Base-by-base conservation (phyloP, 2,888 invertebrate species). In the Lapara coniferarum region DNA sequence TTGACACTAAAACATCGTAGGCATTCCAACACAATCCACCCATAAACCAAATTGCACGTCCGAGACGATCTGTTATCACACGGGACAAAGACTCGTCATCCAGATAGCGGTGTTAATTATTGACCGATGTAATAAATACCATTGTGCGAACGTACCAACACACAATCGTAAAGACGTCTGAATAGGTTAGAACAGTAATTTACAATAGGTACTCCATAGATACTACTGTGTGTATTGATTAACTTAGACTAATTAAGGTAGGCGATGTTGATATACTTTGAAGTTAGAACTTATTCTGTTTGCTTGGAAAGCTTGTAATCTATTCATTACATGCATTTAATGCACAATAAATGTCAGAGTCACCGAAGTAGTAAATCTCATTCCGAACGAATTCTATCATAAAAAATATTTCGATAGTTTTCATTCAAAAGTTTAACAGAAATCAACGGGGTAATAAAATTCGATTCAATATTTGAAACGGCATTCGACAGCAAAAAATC, bases 141-240 rank as follows among this genome's bases (percentile, higher is more conserved):
- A 63, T 63, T 63, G 63, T 63, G 19, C 19, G 16, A 53, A 14
- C 0, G 52, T 52, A 7, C n/a, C 46, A 16, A 16, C 5, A 19
- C 63, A 63, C 63, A 63, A 63, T 63, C 63, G 63, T 63, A 59
- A 0, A 49, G 63, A 63, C 19, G 63, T 63, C 49, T 49, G 49
- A 49, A 63, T 63, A 19, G 6, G 49, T 49, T 63, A 63, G 63
- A 63, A 19, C 49, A 12, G 13, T 19, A 19, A 56, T 19, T 55
- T 55, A 10, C 55, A 16, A 10, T 25, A 25, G 19, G 19, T 56
- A 25, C 13, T 13, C 13, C 10, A 8, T 37, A 37, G 37, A 37
- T 37, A 37, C 37, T 37, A 8, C 37, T 37, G 37, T 37, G 37
- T 37, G 37, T 8, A 8, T 37, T 37, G 37, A 37, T 37, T 37